These are phyloP conservation scores for Galeruca laticollis DNA, from an alignment of 2,888 invertebrate species.

Conservation along the genomic window DNA sequence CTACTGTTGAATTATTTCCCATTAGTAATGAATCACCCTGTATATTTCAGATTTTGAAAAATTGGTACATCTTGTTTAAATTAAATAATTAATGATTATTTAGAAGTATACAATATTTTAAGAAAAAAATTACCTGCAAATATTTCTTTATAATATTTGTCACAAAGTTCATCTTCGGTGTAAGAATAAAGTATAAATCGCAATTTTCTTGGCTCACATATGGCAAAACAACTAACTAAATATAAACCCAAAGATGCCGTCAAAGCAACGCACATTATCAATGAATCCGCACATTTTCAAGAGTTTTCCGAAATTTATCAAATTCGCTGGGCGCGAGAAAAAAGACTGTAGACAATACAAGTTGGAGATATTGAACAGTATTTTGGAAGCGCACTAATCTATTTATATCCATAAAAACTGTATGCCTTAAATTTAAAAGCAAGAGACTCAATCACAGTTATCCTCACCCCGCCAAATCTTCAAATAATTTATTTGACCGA, in stretches of 20 bases:
- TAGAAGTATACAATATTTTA: too few relatives aligned
- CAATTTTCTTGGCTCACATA: slow-evolving; percentile 45
- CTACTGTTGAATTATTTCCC: too few relatives aligned
- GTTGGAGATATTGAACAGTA: slow-evolving; percentile 40
- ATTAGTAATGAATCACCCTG: too few relatives aligned
- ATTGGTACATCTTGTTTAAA: too few relatives aligned
- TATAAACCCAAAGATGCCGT: slow-evolving; percentile 35
- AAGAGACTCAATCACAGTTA: slow-evolving; percentile 41
- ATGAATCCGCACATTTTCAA: slow-evolving; percentile 24
- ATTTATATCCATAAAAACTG: slow-evolving; percentile 48
- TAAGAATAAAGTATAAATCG: slow-evolving; percentile 36
- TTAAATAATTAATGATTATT: too few relatives aligned
- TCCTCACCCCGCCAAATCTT: slow-evolving; percentile 40
- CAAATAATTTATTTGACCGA: slow-evolving; percentile 27
- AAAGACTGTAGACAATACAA: slow-evolving; percentile 27
- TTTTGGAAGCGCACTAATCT: slow-evolving; percentile 45
- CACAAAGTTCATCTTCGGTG: slow-evolving; percentile 44
- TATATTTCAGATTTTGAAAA: too few relatives aligned
- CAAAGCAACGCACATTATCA: slow-evolving; percentile 21
- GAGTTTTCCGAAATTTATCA: slow-evolving; percentile 15
- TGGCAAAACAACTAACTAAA: slow-evolving; percentile 47
- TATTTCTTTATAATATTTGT: slow-evolving; percentile 46
- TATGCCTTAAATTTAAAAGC: slow-evolving; percentile 45
- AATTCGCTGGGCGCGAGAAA: not conserved
- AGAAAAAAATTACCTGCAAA: slow-evolving; percentile 38